phyloP scores from a whole-genome alignment of 2,797 vertebrate species.

The Centroberyx gerrardi region DNA sequence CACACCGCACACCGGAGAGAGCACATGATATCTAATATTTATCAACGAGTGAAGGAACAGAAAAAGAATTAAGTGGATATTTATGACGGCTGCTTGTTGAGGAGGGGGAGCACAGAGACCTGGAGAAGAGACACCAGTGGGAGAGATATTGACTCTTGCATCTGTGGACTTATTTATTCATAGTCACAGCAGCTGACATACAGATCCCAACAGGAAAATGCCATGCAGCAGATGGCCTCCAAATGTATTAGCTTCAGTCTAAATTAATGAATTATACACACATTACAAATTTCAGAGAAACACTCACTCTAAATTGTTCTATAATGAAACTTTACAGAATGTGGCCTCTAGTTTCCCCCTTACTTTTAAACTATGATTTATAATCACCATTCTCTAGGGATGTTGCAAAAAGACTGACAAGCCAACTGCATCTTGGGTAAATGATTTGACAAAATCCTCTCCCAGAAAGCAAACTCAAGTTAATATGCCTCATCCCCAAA shows the following conservation, averaged over 20 bases:
- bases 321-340: slow-evolving; percentile 6
- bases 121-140: slow-evolving; percentile 51
- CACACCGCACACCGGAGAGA: slow-evolving; percentile 35
- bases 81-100: slow-evolving; percentile 34
- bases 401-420: background rate
- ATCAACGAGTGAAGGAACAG: slow-evolving; percentile 60
- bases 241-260: slow-evolving; percentile 59
- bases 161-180: slow-evolving; percentile 65
- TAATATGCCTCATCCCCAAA: background rate
- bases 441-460: background rate
- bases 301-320: background rate
- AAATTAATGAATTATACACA: slow-evolving; percentile 57
- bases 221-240: slow-evolving; percentile 72
- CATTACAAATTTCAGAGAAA: slow-evolving; percentile 45
- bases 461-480: background rate
- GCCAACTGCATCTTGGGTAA: background rate
- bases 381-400: background rate
- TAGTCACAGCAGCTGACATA: slow-evolving; percentile 61
- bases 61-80: slow-evolving; percentile 51
- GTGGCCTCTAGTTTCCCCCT: background rate
- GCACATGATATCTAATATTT: slow-evolving; percentile 77
- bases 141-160: slow-evolving; percentile 51
- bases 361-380: background rate
- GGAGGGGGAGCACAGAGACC: slow-evolving; percentile 41
- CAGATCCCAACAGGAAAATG: slow-evolving; percentile 57